A percentile compares a stretch with the other conserved stretches of the same genome.
These are phyloP conservation scores for Thymallus thymallus DNA, from an alignment of 2,113 vertebrate species.

Conservation along the genomic window DNA sequence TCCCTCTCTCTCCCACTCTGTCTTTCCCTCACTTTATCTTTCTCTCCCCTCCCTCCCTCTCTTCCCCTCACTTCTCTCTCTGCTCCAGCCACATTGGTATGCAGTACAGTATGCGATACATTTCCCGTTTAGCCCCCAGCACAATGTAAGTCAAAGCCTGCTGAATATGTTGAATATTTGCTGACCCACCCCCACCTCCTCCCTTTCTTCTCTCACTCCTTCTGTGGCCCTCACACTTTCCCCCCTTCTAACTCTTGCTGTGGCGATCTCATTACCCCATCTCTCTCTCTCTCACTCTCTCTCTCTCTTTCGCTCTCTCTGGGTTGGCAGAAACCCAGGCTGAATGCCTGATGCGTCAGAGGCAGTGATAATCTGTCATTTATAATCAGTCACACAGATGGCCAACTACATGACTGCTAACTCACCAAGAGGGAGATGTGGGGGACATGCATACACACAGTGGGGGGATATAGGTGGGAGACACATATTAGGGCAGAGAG, in stretches of 20 bases:
- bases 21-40: background rate
- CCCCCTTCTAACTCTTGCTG: background rate
- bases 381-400: slow-evolving; percentile 28
- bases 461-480: background rate
- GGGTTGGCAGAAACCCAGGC: background rate
- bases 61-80: background rate
- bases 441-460: background rate
- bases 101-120: slow-evolving; percentile 3
- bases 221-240: background rate
- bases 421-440: background rate
- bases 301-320: no score
- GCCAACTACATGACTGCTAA: background rate
- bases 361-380: slow-evolving; percentile 24
- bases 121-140: slow-evolving; percentile 11
- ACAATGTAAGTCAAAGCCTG: slow-evolving; percentile 9
- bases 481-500: background rate
- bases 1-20: background rate
- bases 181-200: background rate
- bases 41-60: background rate
- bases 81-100: background rate
- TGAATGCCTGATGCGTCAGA: slow-evolving; percentile 2
- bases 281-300: background rate
- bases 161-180: slow-evolving; percentile 11
- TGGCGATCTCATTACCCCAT: background rate
- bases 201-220: background rate